A percentile compares a stretch with the other conserved stretches of the same genome.
These are phyloP conservation scores for Drosophila silvestris DNA, from an alignment of 2,888 invertebrate genomes.

Conservation along the genomic window DNA sequence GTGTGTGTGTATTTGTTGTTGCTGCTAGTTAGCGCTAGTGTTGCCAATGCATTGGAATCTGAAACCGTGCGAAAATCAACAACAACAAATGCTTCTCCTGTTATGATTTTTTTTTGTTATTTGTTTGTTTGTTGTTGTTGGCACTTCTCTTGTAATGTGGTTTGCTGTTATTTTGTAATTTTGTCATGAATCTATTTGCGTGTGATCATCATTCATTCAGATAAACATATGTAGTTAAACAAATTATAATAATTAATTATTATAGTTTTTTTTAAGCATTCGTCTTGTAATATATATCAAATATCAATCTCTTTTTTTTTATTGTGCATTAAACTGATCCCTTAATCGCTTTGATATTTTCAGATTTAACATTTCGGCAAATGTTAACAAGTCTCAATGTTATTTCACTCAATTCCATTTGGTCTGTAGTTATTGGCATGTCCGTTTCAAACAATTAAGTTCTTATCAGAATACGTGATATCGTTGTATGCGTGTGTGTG, in stretches of 20 bases:
- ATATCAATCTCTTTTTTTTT: background rate
- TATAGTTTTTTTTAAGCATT: background rate
- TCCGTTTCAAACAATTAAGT: constrained; percentile 66
- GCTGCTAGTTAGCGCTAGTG: constrained; percentile 60
- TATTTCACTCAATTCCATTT: constrained; percentile 3
- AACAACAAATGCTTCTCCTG: constrained; percentile 31
- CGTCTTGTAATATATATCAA: background rate
- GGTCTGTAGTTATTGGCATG: constrained; percentile 57
- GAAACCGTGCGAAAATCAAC: constrained; percentile 70
- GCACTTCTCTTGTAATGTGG: background rate
- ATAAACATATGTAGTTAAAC: background rate
- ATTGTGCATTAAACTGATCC: background rate
- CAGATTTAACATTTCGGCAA: constrained; percentile 11
- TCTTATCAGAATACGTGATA: constrained; percentile 69
- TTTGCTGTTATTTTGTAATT: constrained; percentile 38
- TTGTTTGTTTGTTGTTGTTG: constrained; percentile 17
- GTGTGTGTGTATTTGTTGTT: constrained; percentile 33
- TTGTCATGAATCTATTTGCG: constrained; percentile 31
- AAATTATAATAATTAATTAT: background rate
- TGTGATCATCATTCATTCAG: background rate
- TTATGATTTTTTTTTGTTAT: constrained; percentile 38
- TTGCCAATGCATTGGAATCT: constrained; percentile 75
- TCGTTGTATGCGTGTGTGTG: constrained; percentile 16
- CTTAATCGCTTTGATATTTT: background rate
- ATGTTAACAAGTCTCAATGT: background rate